Conservation (phyloP, 2,797 vertebrate genomes). For the Arctocebus calabarensis region DNA sequence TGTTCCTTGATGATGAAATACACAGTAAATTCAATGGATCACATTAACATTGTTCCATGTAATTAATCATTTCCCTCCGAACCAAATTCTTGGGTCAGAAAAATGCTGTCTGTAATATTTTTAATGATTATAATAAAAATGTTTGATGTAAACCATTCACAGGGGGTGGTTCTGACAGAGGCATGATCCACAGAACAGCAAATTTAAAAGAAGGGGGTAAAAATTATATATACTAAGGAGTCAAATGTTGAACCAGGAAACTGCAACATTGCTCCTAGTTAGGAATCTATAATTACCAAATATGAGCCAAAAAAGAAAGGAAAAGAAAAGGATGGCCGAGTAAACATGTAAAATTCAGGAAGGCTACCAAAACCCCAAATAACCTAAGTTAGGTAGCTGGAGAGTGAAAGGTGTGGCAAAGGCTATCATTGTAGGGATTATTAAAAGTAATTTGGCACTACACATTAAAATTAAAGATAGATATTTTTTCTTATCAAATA, state of each 20-base stretch:
- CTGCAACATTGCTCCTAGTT: accelerated
- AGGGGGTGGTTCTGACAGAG: neutral
- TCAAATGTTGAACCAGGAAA: neutral
- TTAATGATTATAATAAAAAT: neutral
- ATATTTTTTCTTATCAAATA: neutral
- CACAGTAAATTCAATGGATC: neutral
- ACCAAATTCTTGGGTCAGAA: neutral
- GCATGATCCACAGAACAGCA: neutral
- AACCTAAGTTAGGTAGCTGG: neutral
- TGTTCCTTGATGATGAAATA: neutral
- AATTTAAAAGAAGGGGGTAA: neutral
- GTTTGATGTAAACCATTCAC: neutral
- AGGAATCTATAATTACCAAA: neutral
- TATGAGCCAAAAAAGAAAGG: neutral
- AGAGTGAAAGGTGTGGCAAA: neutral
- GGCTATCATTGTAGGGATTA: neutral
- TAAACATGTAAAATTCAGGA: neutral
- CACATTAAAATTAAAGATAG: neutral
- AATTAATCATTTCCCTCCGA: neutral
- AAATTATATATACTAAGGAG: neutral
- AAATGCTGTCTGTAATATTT: neutral
- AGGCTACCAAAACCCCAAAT: neutral
- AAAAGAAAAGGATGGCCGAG: neutral
- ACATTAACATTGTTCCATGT: neutral
- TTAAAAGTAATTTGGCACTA: neutral